A percentile compares a stretch with the other conserved stretches of the same genome.
Evolutionary conservation across 2,888 invertebrate genomes (phyloP).

Genomic region (Pecten maximus): DNA sequence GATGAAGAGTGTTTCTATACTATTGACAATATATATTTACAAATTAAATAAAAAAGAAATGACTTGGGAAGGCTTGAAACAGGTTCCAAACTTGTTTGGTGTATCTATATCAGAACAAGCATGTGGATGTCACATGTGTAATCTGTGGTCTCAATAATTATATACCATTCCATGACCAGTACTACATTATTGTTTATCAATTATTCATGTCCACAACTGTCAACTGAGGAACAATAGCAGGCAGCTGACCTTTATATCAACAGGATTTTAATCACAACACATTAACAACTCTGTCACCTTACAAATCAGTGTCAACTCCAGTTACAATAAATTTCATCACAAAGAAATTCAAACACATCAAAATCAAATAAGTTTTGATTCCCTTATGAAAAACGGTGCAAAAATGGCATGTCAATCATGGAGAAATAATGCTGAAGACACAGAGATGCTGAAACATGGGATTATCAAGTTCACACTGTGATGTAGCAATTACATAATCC

Average conservation of each 20-base stretch:
- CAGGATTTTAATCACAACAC: no score
- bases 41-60: no score
- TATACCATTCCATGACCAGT: not conserved
- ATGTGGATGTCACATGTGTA: not conserved
- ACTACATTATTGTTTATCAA: not conserved
- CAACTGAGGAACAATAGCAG: not conserved
- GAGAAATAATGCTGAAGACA: not conserved
- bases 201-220: conserved; percentile 29
- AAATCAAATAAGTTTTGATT: no score
- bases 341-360: no score
- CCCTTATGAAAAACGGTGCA: no score
- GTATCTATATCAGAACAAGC: no score
- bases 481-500: not conserved
- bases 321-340: no score
- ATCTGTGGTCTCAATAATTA: not conserved
- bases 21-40: no score
- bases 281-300: not conserved
- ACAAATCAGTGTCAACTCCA: not conserved
- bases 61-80: no score
- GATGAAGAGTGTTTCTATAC: no score
- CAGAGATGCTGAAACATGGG: not conserved
- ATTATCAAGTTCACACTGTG: not conserved
- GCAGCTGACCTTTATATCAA: not conserved
- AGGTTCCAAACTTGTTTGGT: no score
- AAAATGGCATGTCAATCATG: not conserved